phyloP scores from a whole-genome alignment of 2,113 vertebrate species.

The Burhinus oedicnemus region DNA sequence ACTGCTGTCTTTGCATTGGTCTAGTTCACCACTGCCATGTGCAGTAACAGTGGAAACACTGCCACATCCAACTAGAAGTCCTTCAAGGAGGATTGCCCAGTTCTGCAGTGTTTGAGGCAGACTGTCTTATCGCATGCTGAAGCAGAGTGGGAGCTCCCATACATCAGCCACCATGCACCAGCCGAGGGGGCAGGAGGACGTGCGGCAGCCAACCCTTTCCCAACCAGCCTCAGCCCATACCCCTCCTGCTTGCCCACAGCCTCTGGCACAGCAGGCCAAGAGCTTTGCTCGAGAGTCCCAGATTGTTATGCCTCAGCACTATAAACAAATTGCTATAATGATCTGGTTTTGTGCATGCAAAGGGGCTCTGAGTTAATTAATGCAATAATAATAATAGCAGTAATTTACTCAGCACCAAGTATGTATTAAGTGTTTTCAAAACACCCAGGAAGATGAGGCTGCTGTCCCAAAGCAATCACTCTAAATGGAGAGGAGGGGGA shows the following conservation, averaged over 20 bases:
- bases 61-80: neutral
- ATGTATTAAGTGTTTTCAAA: neutral
- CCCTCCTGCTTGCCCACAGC: neutral
- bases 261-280: neutral
- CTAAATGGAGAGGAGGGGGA: neutral
- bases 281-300: neutral
- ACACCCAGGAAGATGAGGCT: neutral
- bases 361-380: neutral
- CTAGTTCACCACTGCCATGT: neutral
- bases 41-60: neutral
- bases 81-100: neutral
- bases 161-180: fast-evolving
- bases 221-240: neutral
- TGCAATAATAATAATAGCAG: neutral
- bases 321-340: neutral
- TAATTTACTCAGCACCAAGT: neutral
- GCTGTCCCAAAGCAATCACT: neutral
- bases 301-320: neutral
- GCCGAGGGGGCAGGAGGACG: neutral
- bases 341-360: neutral
- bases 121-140: neutral
- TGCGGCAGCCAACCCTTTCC: neutral
- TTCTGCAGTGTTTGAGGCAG: neutral
- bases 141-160: neutral
- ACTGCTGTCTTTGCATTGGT: neutral